phyloP scores from a whole-genome alignment of 1,140 invertebrate species.

The Apis laboriosa region DNA sequence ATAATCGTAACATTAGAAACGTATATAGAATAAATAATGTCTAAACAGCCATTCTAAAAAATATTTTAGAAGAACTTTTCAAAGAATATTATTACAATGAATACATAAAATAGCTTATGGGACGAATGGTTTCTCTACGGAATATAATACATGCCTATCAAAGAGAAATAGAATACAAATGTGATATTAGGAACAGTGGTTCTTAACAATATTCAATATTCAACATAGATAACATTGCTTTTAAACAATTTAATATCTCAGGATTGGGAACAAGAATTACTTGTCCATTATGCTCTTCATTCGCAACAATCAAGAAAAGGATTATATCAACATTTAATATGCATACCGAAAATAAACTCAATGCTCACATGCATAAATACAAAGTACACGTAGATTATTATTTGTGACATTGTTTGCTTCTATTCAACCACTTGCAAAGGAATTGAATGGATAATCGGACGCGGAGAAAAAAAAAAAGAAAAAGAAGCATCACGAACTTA shows the following conservation, averaged over 20 bases:
- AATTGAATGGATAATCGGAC: background rate
- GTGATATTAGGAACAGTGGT: background rate
- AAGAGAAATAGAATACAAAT: too few species aligned
- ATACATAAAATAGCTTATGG: too few species aligned
- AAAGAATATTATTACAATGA: too few species aligned
- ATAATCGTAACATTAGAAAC: too few species aligned
- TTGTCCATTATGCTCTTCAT: conserved; percentile 1
- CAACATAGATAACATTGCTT: too few species aligned
- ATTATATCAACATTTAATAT: background rate
- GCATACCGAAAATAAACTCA: conserved; percentile 10
- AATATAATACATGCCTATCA: too few species aligned
- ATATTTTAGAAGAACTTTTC: too few species aligned
- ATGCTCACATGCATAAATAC: background rate
- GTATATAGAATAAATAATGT: too few species aligned
- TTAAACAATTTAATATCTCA: background rate
- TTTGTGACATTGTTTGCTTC: conserved; percentile 13
- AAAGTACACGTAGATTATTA: conserved; percentile 1
- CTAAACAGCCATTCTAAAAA: too few species aligned
- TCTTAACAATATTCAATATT: background rate
- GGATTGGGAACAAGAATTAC: background rate
- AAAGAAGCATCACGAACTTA: too few species aligned
- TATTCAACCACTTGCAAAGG: background rate
- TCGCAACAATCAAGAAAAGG: background rate
- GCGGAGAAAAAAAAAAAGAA: background rate
- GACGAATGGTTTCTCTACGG: too few species aligned